Percentiles rank a stretch among this genome's conserved stretches.
phyloP scores from a whole-genome alignment of 1,140 invertebrate genomes.

The Arion vulgaris region DNA sequence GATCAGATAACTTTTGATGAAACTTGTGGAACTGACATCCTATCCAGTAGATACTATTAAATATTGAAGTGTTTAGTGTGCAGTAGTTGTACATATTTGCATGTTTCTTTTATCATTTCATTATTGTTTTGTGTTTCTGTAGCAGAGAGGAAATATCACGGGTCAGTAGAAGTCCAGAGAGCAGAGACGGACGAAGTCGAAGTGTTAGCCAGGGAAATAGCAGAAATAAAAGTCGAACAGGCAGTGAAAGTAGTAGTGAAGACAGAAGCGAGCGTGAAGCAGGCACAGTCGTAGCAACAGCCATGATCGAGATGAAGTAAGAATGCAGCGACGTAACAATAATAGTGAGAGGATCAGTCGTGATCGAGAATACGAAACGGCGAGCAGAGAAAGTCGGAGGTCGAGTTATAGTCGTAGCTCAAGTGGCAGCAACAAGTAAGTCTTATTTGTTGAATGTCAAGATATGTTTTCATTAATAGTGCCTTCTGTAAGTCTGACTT shows the following conservation, averaged over 20 bases:
- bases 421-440: slow-evolving; percentile 35
- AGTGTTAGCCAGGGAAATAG: slow-evolving; percentile 28
- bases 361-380: no score
- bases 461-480: neutral
- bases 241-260: neutral
- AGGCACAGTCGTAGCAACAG: slow-evolving; percentile 8
- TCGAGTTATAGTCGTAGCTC: slow-evolving; percentile 25
- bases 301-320: neutral
- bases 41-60: no score
- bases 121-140: neutral
- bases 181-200: slow-evolving; percentile 13
- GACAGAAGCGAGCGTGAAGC: neutral
- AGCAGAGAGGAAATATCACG: neutral
- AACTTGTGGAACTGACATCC: no score
- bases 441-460: slow-evolving; percentile 5
- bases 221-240: neutral
- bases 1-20: no score
- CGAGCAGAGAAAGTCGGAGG: slow-evolving; percentile 4
- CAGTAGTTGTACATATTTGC: no score
- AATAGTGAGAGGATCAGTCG: slow-evolving; percentile 12
- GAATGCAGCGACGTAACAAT: neutral
- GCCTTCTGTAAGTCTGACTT: no score
- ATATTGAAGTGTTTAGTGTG: no score
- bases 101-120: no score
- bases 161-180: neutral